Conservation (phyloP, 1,140 invertebrate species). For the Drosophila kurseongensis region DNA sequence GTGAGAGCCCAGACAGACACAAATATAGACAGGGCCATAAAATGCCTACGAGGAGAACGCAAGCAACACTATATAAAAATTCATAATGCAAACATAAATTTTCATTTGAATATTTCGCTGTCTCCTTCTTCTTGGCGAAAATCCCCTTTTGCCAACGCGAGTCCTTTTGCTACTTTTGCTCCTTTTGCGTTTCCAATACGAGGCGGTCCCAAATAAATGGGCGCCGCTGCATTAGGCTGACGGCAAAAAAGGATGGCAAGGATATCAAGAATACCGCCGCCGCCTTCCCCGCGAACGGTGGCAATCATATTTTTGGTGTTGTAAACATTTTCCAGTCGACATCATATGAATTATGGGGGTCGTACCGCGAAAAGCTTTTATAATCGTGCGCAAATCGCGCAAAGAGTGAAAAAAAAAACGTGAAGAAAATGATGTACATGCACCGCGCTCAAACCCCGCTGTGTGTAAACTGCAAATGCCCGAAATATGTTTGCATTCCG, state of each 20-base stretch:
- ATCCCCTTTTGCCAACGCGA: constrained; percentile 48
- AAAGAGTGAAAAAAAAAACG: constrained; percentile 35
- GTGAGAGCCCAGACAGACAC: constrained; percentile 17
- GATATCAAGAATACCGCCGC: constrained; percentile 35
- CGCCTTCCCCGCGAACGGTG: constrained; percentile 26
- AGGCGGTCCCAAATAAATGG: constrained; percentile 58
- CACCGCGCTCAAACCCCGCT: constrained; percentile 40
- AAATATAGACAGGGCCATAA: constrained; percentile 68
- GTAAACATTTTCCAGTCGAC: constrained; percentile 83
- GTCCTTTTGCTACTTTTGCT: constrained; percentile 4
- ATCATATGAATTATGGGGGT: constrained; percentile 84
- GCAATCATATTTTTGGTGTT: constrained; percentile 76
- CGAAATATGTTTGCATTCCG: constrained; percentile 83
- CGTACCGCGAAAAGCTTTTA: constrained; percentile 84
- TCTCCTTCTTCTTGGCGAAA: constrained; percentile 63
- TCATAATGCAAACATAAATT: constrained; percentile 85
- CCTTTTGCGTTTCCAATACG: constrained; percentile 4
- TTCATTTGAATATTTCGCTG: constrained; percentile 84
- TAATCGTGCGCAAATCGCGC: constrained; percentile 84
- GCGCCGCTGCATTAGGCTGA: constrained; percentile 59
- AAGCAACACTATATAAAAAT: constrained; percentile 84
- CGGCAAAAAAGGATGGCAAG: constrained; percentile 38
- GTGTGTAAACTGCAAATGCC: constrained; percentile 61
- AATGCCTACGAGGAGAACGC: constrained; percentile 67
- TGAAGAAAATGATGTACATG: constrained; percentile 76